A percentile compares a stretch with the other conserved stretches of the same genome.
phyloP scores from a whole-genome alignment of 2,888 invertebrate species.

The Thereva nobilitata region DNA sequence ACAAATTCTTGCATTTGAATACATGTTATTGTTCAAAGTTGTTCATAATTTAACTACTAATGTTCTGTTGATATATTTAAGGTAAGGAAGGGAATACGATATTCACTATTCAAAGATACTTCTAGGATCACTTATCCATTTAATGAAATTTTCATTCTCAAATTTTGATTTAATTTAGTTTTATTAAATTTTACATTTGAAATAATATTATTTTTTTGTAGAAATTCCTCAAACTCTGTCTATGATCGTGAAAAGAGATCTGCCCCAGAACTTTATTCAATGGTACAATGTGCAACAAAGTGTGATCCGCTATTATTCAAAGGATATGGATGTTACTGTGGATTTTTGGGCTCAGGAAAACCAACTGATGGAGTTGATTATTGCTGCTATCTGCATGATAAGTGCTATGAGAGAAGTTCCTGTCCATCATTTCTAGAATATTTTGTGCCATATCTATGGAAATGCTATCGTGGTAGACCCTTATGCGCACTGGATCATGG shows the following conservation, averaged over 20 bases:
- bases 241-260: neutral
- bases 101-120: too few species aligned
- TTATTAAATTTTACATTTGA: neutral
- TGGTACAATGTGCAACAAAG: constrained; percentile 82
- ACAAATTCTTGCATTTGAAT: too few species aligned
- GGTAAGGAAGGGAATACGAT: too few species aligned
- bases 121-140: too few species aligned
- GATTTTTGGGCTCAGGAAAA: constrained; percentile 79
- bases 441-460: constrained; percentile 87
- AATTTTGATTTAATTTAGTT: too few species aligned
- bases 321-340: constrained; percentile 90
- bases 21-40: too few species aligned
- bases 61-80: too few species aligned
- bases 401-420: constrained; percentile 78
- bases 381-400: constrained; percentile 84
- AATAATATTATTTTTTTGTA: constrained; percentile 8
- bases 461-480: constrained; percentile 76
- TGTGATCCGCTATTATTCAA: constrained; percentile 83
- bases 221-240: constrained; percentile 32
- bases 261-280: constrained; percentile 72
- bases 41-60: too few species aligned
- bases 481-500: constrained; percentile 68
- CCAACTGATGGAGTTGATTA: constrained; percentile 78
- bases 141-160: too few species aligned
- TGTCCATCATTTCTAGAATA: constrained; percentile 82